Base-by-base conservation (phyloP, 2,797 vertebrate genomes). In the Tolypeutes matacus region DNA sequence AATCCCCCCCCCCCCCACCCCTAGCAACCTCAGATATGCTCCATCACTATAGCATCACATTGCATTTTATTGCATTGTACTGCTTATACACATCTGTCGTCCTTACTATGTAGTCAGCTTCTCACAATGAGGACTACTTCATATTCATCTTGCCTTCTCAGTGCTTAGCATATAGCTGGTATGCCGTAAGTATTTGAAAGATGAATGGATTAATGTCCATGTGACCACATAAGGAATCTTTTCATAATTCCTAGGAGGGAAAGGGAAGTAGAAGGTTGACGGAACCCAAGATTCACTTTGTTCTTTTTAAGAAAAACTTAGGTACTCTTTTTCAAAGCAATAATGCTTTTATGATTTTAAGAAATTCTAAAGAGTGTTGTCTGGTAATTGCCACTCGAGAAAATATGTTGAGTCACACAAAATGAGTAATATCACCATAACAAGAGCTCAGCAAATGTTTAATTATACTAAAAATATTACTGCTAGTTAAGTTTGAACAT, bases 311-410 rank as follows among this genome's bases (percentile, higher is more conserved):
- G 39, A 93, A 95, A 93, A 53, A 46, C 49, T 60, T 90, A 23
- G 15, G 18, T 92, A 6, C 6, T 87, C 84, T 93, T 91, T 89
- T 25, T 92, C 58, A 91, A 23, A 96, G 72, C 51, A 89, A 39
- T 86, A 86, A 58, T 93, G 34, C 83, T 93, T 95, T 85, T 92
- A 78, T 96, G 78, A 77, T 93, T 96, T 91, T 90, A 94, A 65
- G 17, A 90, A 76, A 86, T 93, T 92, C 21, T 75, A 27, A 92
- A 90, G 75, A 87, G 13, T 89, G 8, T 53, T 87, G 18, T 62
- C 80, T 94, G 72, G 42, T 94, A 83, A 86, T 85, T 88, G 60
- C 80, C 77, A 81, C 70, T 81, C 73, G 51, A 86, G 69, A 86
- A 84, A 93, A 29, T 89, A 81, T 51, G 10, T 73, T 86, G 51